Evolutionary conservation across 2,113 vertebrate species (phyloP).

Genomic region (Phrynosoma platyrhinos): DNA sequence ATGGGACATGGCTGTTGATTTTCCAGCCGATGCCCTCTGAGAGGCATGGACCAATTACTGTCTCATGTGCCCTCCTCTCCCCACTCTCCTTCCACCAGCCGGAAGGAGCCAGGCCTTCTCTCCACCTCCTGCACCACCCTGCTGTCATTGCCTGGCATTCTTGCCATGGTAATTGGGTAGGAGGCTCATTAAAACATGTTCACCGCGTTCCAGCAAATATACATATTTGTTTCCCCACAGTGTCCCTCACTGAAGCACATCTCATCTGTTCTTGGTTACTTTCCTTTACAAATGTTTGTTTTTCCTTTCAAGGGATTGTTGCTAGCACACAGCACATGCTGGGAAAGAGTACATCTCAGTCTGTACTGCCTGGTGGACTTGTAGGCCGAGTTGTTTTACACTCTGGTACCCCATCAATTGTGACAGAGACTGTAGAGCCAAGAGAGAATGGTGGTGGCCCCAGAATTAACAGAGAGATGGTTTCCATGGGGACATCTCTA

Average conservation of each 20-base stretch:
- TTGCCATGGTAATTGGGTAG: background rate
- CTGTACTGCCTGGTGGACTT: background rate
- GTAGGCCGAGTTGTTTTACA: background rate
- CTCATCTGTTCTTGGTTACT: slow-evolving; percentile 41
- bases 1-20: background rate
- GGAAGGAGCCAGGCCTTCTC: background rate
- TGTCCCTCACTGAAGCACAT: background rate
- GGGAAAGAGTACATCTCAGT: slow-evolving; percentile 23
- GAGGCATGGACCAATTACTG: slow-evolving; percentile 25
- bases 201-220: accelerated
- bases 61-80: accelerated
- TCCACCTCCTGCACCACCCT: background rate
- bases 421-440: no score
- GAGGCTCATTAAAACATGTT: slow-evolving; percentile 20
- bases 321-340: accelerated
- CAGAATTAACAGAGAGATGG: background rate
- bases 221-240: slow-evolving; percentile 37
- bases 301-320: slow-evolving; percentile 42
- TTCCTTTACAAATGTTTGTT: slow-evolving; percentile 25
- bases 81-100: background rate
- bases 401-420: background rate
- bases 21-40: slow-evolving; percentile 38
- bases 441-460: no score
- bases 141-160: background rate
- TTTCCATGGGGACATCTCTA: background rate